Conservation (phyloP, 2,797 vertebrate genomes). For the Eleutherodactylus coqui region DNA sequence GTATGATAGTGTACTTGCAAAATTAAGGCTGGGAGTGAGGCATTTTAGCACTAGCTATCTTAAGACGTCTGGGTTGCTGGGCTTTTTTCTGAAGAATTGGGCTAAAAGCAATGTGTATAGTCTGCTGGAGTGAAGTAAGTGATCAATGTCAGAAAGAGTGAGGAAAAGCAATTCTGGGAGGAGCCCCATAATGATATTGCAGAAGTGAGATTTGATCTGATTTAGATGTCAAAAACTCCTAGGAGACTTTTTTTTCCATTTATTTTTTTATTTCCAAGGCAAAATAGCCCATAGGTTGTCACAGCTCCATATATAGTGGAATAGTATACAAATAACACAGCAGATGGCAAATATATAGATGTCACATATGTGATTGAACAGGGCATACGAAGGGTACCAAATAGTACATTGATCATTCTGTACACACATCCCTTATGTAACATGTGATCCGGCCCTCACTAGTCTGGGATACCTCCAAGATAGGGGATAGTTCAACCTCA, state of each 20-base stretch:
- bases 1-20: background rate
- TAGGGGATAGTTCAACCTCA: slow-evolving; percentile 66
- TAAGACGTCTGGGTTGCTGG: background rate
- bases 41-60: background rate
- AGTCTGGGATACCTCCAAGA: background rate
- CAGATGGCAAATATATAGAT: background rate
- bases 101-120: background rate
- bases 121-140: background rate
- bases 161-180: background rate
- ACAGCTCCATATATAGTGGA: background rate
- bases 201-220: background rate
- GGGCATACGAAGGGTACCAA: background rate
- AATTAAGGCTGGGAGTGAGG: background rate
- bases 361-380: slow-evolving; percentile 6
- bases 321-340: slow-evolving; percentile 10
- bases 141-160: background rate
- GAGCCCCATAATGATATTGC: background rate
- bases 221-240: background rate
- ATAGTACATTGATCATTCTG: slow-evolving; percentile 29
- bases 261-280: background rate
- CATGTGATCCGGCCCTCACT: background rate
- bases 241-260: background rate
- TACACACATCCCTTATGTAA: background rate
- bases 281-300: background rate
- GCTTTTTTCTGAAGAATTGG: background rate